Evolutionary conservation across 2,113 vertebrate species (phyloP).

Genomic region (Oncorhynchus tshawytscha): DNA sequence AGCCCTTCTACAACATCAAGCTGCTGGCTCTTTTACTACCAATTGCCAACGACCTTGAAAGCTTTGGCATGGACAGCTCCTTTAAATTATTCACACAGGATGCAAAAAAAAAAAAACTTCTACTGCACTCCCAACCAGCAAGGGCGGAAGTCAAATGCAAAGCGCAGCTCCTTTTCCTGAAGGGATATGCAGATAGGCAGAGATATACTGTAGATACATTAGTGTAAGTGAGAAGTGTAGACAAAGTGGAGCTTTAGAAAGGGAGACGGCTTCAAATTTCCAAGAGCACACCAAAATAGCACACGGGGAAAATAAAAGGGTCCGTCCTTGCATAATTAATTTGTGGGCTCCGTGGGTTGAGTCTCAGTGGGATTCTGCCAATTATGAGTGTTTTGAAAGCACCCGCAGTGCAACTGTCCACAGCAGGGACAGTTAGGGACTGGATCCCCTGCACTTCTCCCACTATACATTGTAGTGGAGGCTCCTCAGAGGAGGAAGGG

Average conservation of each 20-base stretch:
- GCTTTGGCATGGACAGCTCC: conserved; percentile 32
- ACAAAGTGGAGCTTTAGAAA: background rate
- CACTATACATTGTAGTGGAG: background rate
- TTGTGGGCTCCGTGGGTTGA: conserved; percentile 31
- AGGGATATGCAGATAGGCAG: background rate
- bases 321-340: conserved; percentile 43
- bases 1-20: conserved; percentile 13
- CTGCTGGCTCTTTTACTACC: conserved; percentile 15
- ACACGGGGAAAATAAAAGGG: conserved; percentile 16
- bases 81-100: conserved; percentile 56
- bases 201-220: too few relatives aligned
- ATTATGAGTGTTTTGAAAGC: conserved; percentile 36
- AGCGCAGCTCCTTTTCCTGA: background rate
- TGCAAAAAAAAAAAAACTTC: conserved; percentile 22
- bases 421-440: conserved; percentile 22
- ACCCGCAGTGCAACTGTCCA: conserved; percentile 42
- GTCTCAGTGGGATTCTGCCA: conserved; percentile 38
- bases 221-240: background rate
- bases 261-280: background rate
- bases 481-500: too few relatives aligned
- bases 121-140: conserved; percentile 14
- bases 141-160: conserved; percentile 23
- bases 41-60: conserved; percentile 44
- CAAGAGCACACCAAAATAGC: background rate
- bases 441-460: conserved; percentile 15